phyloP scores from a whole-genome alignment of 30 jellyfish, hydroid and myxozoan species.

The Calvadosia cruxmelitensis region DNA sequence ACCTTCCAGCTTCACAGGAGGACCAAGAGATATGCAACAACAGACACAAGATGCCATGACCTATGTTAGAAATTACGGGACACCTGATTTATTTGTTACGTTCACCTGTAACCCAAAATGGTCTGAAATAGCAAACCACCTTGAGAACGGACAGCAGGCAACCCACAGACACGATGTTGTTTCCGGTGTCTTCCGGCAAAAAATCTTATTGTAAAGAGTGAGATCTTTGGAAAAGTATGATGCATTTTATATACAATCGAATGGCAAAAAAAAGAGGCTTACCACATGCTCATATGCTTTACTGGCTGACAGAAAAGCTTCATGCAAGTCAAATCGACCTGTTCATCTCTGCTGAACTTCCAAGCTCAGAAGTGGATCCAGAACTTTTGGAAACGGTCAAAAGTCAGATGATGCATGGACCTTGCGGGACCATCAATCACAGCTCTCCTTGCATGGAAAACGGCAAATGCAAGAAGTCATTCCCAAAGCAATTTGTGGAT shows the following conservation, averaged over 20 bases:
- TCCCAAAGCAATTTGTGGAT: not conserved
- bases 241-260: slow-evolving; percentile 2
- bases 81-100: slow-evolving; percentile 9
- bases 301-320: slow-evolving; percentile 2
- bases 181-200: slow-evolving; percentile 5
- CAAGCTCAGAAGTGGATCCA: slow-evolving; percentile 4
- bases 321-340: slow-evolving; percentile 8
- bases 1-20: slow-evolving; percentile 2
- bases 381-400: not conserved
- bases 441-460: slow-evolving; percentile 13
- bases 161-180: slow-evolving; percentile 4
- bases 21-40: slow-evolving; percentile 6
- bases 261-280: slow-evolving; percentile 18
- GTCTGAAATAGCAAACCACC: not conserved
- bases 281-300: not conserved
- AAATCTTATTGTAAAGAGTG: not conserved
- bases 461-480: not conserved
- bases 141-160: not conserved
- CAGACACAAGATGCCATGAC: slow-evolving; percentile 3
- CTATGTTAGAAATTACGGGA: slow-evolving; percentile 1
- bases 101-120: slow-evolving; percentile 9
- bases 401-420: slow-evolving; percentile 18
- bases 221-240: slow-evolving; percentile 3
- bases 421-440: slow-evolving; percentile 4
- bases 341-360: slow-evolving; percentile 7